These are phyloP conservation scores for Carcinoscorpius rotundicauda DNA, from an alignment of 1,140 invertebrate genomes.

Conservation along the genomic window DNA sequence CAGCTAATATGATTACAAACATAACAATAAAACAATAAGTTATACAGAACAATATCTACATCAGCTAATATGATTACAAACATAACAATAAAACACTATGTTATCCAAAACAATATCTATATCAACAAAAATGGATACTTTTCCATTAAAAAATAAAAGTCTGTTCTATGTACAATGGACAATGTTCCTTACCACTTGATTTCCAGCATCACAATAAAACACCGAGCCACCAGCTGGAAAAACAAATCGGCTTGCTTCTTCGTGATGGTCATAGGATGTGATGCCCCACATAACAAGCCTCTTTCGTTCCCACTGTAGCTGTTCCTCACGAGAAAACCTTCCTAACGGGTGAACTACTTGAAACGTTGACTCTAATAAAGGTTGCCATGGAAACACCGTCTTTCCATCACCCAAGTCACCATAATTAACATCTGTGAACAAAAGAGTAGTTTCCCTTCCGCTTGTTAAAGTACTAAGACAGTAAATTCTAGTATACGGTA, in stretches of 20 bases:
- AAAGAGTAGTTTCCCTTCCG: slow-evolving; percentile 72
- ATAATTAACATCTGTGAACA: slow-evolving; percentile 63
- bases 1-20: too few relatives aligned
- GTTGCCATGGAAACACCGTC: slow-evolving; percentile 42
- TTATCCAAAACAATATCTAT: too few relatives aligned
- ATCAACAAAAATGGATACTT: too few relatives aligned
- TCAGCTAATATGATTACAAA: too few relatives aligned
- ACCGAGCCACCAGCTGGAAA: slow-evolving; percentile 79
- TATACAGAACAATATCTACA: too few relatives aligned
- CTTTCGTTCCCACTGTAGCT: slow-evolving; percentile 79
- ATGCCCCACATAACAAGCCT: slow-evolving; percentile 83
- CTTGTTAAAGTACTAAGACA: slow-evolving; percentile 73
- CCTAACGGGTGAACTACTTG: slow-evolving; percentile 43
- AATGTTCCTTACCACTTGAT: too few relatives aligned
- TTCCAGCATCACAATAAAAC: slow-evolving; percentile 54
- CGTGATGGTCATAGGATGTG: slow-evolving; percentile 79
- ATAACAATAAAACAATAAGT: too few relatives aligned
- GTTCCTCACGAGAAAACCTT: slow-evolving; percentile 67
- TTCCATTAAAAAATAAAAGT: too few relatives aligned
- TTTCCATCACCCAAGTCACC: slow-evolving; percentile 27
- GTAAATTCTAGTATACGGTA: slow-evolving; percentile 54
- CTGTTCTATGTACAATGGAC: too few relatives aligned
- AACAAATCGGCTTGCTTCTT: slow-evolving; percentile 63
- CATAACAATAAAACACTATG: too few relatives aligned
- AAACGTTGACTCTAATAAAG: slow-evolving; percentile 56